Base-by-base conservation (phyloP, 2,797 vertebrate species). In the Danio aesculapii region DNA sequence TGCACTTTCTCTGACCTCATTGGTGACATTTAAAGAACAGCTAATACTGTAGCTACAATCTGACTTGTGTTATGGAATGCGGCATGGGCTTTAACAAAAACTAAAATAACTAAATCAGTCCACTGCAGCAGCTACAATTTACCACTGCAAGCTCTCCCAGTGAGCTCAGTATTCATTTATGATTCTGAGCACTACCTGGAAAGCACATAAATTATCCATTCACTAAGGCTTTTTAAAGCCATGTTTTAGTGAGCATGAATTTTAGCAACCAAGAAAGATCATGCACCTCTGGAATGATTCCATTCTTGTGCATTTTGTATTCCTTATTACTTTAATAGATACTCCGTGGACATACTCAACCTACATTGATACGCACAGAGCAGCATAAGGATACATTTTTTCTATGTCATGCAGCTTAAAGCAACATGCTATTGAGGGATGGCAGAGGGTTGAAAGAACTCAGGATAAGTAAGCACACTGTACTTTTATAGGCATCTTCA, bases 121-220 rank as follows among this genome's bases (percentile, higher is more conserved):
- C 57, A 79, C 70, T 73, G 69, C 50, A 17, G 50, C 62, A 73
- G 69, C 52, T 46, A 30, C 47, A 55, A 55, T 67, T 46, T 44
- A 77, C 50, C 50, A 41, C 63, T 73, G 78, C 69, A 55, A 55
- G 57, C 14, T 55, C 69, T 73, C 21, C 49, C 39, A 5, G 6
- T 41, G n/a, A 47, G 61, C 74, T 19, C 50, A 43, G 47, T 12
- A 6, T 77, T 55, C 16, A 76, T 71, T 73, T 81, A 61, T 19
- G 68, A 81, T 76, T 80, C 83, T 72, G 74, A 30, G 43, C 69
- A 17, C 67, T 81, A 84, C 79, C 83, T 84, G 79, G 19, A 80
- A 81, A 81, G 78, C 72, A 53, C 68, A 77, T 84, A 19, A 84
- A 81, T 84, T 84, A 84, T 84, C 78, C 55, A 84, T 84, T 52